Base-by-base conservation (phyloP, 2,888 invertebrate genomes). In the Dinocampus coccinellae region DNA sequence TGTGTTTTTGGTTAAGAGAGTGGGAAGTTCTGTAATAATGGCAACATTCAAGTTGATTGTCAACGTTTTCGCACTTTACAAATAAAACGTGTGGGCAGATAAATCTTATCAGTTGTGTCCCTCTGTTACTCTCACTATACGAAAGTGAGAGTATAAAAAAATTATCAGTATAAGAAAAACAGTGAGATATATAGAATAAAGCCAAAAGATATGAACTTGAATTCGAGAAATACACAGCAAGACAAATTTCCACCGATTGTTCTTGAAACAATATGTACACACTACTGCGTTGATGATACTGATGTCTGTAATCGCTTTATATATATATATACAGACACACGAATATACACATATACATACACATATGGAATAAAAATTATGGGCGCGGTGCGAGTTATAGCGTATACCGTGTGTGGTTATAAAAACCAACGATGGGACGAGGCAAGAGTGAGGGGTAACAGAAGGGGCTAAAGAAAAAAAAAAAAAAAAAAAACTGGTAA, bases 1-100 rank as follows among this genome's bases (percentile, higher is more conserved):
- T 29, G 7, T 7, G 7, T 29, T 29, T 29, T 29, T 55, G 36
- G 65, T 66, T 47, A 39, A 63, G 60, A 63, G 60, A 57, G 72
- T 72, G 70, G 68, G 80, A 78, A 75, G 73, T 77, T 77, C 73
- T 52, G 80, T 80, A 81, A 82, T 81, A 83, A 83, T 82, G 81
- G 79, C 75, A 77, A 69, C 81, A 79, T 82, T 82, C 82, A 47
- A 16, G 79, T 76, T 76, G 82, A 83, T 82, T 82, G 83, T 80
- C 81, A 79, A 79, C 82, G 79, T 80, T 80, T 79, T 67, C 24
- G 36, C 9, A 55, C 33, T 39, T n/a, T n/a, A n/a, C 13, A 39
- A 47, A 57, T 34, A 58, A 34, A 70, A 73, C 73, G n/a, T 7
- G 76, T 76, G 74, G 75, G 73, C 66, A 76, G 74, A 73, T 65